Conservation (phyloP, 2,888 invertebrate species). For the Orthonychiurus folsomi region DNA sequence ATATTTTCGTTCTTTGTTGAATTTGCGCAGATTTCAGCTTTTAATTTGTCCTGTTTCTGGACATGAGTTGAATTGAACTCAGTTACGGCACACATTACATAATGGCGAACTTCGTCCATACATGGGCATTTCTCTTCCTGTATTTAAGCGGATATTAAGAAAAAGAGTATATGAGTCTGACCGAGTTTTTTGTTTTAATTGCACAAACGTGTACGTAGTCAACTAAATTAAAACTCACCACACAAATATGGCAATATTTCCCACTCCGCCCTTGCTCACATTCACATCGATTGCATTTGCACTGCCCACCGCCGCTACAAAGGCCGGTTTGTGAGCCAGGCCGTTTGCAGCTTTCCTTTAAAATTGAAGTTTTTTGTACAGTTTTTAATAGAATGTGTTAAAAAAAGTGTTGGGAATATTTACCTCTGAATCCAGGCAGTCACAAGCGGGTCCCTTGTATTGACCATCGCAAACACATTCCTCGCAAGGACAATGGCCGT, state of each 20-base stretch:
- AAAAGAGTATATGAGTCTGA: not conserved
- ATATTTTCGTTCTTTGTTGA: not conserved
- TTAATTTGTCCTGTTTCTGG: not conserved
- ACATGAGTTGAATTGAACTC: not conserved
- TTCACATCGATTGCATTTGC: conserved; percentile 14
- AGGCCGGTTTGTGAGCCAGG: not conserved
- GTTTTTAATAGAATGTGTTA: not conserved
- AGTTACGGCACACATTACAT: not conserved
- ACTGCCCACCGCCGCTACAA: conserved; percentile 2
- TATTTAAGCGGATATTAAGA: not conserved
- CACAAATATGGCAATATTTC: conserved; percentile 11
- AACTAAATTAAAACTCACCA: not conserved
- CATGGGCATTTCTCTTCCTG: not conserved
- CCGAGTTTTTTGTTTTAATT: too few relatives aligned
- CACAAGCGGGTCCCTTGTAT: conserved; percentile 21
- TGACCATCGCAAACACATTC: conserved; percentile 19
- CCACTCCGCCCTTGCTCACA: not conserved
- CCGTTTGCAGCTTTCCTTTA: not conserved
- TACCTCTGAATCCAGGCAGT: conserved; percentile 16
- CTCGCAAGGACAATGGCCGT: conserved; percentile 23
- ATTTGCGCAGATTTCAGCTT: not conserved
- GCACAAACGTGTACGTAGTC: too few relatives aligned
- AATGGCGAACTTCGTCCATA: not conserved
- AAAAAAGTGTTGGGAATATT: not conserved
- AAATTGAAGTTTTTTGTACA: not conserved